Evolutionary conservation across 2,888 invertebrate species (phyloP), one percentile per base, ranked within the genome.

Genomic region (Netelia melanura): DNA sequence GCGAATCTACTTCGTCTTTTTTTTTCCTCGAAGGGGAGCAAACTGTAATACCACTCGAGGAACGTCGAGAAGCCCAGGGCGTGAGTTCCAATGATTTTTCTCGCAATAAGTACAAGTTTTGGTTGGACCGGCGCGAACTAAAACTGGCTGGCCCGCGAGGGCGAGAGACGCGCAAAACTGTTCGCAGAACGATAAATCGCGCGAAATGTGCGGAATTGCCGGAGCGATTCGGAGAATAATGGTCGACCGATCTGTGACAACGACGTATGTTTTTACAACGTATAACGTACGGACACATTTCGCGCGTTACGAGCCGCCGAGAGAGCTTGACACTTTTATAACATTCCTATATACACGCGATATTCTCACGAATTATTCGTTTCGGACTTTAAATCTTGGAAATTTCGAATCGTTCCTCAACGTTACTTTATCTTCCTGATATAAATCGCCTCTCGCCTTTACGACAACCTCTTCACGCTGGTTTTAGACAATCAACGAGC

Each of bases 21-120:
- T 30, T 30, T 0, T 44, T 11, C 48, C 17, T 6, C 68, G 10
- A 17, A 56, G 21, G 38, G 72, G 38, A 54, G 25, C 65, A 64
- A 62, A 72, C 23, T 43, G 54, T 17, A 65, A 64, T 30, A 30
- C 30, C 30, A 65, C 17, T 43, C 52, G n/a, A 72, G 38, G 56
- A 72, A 65, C 56, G 67, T 72, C n/a, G 23, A 71, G 72, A 64
- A 44, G 17, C 3, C 21, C 68, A 25, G 38, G 38, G 30, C 10
- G 25, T 30, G 30, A 5, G 30, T 30, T 30, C n/a, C 54, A 44
- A 75, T 84, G 75, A 84, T 30, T 80, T 84, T 64, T 65, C 71
- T 67, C 17, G 70, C 79, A 80, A 80, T 76, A 70, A 79, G 79
- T 74, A 75, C 74, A 79, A 75, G 71, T 84, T 84, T 83, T 71